Conservation (phyloP, 2,888 invertebrate genomes). For the Nephrotoma flavescens region DNA sequence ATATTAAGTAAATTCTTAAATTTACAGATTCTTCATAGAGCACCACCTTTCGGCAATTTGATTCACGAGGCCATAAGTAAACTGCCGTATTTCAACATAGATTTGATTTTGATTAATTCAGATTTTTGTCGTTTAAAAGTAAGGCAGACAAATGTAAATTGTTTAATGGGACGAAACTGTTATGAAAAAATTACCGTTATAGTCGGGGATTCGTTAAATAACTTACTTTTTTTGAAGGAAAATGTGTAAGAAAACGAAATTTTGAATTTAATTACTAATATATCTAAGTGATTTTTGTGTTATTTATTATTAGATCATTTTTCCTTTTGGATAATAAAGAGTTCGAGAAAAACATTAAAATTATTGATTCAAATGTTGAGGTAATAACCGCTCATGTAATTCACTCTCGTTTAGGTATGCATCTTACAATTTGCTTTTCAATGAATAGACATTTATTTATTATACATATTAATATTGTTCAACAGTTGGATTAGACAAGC, state of each 20-base stretch:
- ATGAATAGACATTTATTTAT: background rate
- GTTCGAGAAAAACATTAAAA: slow-evolving; percentile 32
- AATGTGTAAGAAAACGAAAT: slow-evolving; percentile 35
- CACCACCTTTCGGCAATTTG: slow-evolving; percentile 56
- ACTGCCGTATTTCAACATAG: slow-evolving; percentile 46
- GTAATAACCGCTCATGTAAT: slow-evolving; percentile 40
- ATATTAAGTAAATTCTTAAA: background rate
- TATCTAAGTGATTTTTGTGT: background rate
- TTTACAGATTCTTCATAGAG: slow-evolving; percentile 50
- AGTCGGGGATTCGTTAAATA: slow-evolving; percentile 50
- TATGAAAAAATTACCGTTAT: slow-evolving; percentile 28
- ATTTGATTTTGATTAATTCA: slow-evolving; percentile 25
- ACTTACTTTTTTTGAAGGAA: slow-evolving; percentile 38
- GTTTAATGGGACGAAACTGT: slow-evolving; percentile 11
- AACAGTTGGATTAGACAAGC: background rate
- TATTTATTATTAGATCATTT: background rate
- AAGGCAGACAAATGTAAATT: slow-evolving; percentile 31
- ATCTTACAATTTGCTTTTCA: slow-evolving; percentile 24
- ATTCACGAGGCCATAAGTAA: slow-evolving; percentile 44
- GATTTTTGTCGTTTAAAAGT: slow-evolving; percentile 28
- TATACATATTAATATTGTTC: background rate
- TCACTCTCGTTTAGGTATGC: slow-evolving; percentile 32
- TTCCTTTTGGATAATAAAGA: slow-evolving; percentile 30
- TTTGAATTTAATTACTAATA: background rate
- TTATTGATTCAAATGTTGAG: slow-evolving; percentile 31